Base-by-base conservation (phyloP, 2,797 vertebrate genomes). In the Triplophysa yarkandensis region DNA sequence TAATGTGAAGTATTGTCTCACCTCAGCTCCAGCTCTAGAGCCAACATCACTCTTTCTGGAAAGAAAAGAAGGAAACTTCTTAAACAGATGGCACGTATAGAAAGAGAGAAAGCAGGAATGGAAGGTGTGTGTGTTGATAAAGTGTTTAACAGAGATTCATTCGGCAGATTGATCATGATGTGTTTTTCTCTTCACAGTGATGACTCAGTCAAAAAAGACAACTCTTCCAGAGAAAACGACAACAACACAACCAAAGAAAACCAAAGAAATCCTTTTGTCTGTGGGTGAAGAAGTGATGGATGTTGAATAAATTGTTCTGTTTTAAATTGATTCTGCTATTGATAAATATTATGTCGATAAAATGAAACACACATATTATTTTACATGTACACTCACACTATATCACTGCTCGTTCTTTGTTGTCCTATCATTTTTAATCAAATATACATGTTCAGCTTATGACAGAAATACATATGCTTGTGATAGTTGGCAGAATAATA, bases 11-110 rank as follows among this genome's bases (percentile, higher is more conserved):
- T 28, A 23, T 21, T 14, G 11, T 10, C 39, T 43, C 16, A 16
- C 8, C 30, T 17, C 81, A 95, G 94, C 39, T 91, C 94, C 55
- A 95, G 92, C 19, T 60, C 92, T 0, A 83, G 93, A 44, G 92
- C 94, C 1, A 95, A 95, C 85, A 94, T 95, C 82, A 94, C 93
- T 0, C 87, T 96, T 6, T 95, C 94, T 0, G 94, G 94, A 19
- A 96, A 96, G 88, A 96, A 96, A 83, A 93, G 79, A 19, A 80
- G 88, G 14, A 95, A 96, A 65, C 83, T 95, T 76, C 80, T 94
- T 1, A 95, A 95, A 71, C 94, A 95, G 80, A 86, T 96, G 30
- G 87, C 85, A 2, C 88, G 92, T 71, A 75, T 92, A 77, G 83
- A 93, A 58, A 87, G 86, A 63, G 93, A 93, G 80, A 93, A 91